Conservation (phyloP, 2,797 vertebrate genomes). For the Argya squamiceps region DNA sequence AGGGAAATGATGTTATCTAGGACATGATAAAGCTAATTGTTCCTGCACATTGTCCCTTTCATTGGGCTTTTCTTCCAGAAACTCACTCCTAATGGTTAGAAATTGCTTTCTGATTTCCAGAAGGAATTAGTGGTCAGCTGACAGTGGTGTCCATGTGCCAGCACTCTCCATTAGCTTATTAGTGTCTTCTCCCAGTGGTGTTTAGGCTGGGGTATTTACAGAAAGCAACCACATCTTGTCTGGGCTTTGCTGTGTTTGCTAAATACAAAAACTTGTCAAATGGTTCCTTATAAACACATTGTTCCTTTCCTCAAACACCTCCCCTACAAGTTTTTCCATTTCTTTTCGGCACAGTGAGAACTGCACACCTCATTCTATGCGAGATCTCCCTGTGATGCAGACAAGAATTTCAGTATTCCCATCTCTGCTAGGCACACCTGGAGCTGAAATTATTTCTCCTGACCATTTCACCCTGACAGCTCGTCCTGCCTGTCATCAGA, state of each 20-base stretch:
- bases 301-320: neutral
- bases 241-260: neutral
- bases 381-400: neutral
- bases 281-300: neutral
- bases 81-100: slow-evolving; percentile 16
- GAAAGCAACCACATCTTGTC: neutral
- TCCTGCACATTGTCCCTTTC: neutral
- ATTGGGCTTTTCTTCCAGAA: slow-evolving; percentile 24
- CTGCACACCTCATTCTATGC: neutral
- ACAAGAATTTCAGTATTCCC: neutral
- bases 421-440: neutral
- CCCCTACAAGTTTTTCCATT: neutral
- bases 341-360: neutral
- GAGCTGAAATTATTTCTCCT: neutral
- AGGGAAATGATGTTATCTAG: neutral
- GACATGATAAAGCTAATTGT: neutral
- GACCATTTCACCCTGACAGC: neutral
- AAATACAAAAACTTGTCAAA: neutral
- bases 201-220: neutral
- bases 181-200: slow-evolving; percentile 3
- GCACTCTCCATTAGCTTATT: slow-evolving; percentile 41
- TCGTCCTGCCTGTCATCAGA: neutral
- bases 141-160: neutral
- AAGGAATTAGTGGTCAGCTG: slow-evolving; percentile 18
- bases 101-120: slow-evolving; percentile 35